These are phyloP conservation scores for Rhorus exstirpatorius DNA, from an alignment of 2,888 invertebrate species.

Conservation along the genomic window DNA sequence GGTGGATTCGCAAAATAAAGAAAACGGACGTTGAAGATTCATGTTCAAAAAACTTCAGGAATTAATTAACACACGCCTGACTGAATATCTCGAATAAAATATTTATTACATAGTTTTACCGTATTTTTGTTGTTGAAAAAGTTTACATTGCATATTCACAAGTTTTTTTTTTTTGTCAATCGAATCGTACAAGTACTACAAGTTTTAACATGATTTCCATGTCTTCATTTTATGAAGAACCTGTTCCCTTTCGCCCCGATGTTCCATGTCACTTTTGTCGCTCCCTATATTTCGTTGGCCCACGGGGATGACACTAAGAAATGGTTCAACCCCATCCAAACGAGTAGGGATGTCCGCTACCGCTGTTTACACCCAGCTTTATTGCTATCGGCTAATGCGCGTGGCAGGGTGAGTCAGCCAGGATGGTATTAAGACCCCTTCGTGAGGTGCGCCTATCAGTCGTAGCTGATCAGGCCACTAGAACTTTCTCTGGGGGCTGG, in stretches of 20 bases:
- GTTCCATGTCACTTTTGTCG: conserved; percentile 4
- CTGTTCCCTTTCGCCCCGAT: conserved; percentile 41
- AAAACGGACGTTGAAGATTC: too few species aligned
- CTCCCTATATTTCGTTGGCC: conserved; percentile 9
- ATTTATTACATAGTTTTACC: too few species aligned
- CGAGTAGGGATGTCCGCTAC: conserved; percentile 65
- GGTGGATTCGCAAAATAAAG: too few species aligned
- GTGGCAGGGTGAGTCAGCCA: conserved; percentile 78
- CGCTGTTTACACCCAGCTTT: conserved; percentile 82
- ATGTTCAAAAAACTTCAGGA: too few species aligned
- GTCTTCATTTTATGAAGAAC: conserved; percentile 4
- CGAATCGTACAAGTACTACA: too few species aligned
- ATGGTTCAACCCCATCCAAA: conserved; percentile 65
- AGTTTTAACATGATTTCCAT: too few species aligned
- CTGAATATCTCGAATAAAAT: too few species aligned
- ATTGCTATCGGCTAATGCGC: conserved; percentile 81
- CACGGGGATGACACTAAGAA: conserved; percentile 66
- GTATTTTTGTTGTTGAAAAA: too few species aligned
- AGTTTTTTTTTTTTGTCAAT: too few species aligned
- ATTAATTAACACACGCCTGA: too few species aligned
- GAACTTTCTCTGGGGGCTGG: conserved; percentile 13
- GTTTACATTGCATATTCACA: too few species aligned
- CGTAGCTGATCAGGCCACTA: conserved; percentile 77
- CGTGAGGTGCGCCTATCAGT: conserved; percentile 82
- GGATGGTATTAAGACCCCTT: conserved; percentile 77